phyloP scores from a whole-genome alignment of 2,113 vertebrate genomes.

The Cichladusa arquata region DNA sequence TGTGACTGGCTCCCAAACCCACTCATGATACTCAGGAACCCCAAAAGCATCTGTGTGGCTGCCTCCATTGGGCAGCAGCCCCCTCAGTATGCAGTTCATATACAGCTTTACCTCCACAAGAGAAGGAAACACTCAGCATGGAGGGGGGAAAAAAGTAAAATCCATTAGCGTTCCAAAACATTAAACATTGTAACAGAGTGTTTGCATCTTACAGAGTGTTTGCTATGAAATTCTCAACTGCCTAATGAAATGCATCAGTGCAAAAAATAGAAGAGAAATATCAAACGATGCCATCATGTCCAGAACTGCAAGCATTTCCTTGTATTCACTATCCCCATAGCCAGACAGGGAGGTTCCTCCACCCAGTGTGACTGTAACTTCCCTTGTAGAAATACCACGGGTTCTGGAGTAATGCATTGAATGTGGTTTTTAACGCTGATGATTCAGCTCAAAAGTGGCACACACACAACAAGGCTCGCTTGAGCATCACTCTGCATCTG shows the following conservation, averaged over 20 bases:
- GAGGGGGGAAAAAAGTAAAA: not conserved
- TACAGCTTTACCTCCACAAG: not conserved
- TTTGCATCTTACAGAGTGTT: constrained; percentile 26
- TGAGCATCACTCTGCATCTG: not conserved
- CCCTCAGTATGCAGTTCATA: constrained; percentile 23
- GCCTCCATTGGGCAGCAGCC: not conserved
- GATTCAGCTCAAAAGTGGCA: constrained; percentile 56
- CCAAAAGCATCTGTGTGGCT: not conserved
- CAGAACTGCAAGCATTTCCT: constrained; percentile 69
- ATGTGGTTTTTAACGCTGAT: constrained; percentile 49
- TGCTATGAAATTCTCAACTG: constrained; percentile 7
- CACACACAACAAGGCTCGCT: not conserved
- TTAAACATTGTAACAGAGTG: not conserved
- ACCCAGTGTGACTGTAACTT: constrained; percentile 57
- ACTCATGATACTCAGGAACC: not conserved
- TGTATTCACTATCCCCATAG: constrained; percentile 59
- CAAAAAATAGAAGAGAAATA: constrained; percentile 60
- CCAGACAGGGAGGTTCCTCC: constrained; percentile 67
- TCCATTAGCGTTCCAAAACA: not conserved
- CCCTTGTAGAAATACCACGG: constrained; percentile 57
- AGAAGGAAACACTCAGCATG: constrained; percentile 7
- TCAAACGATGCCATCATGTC: constrained; percentile 39
- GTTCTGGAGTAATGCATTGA: constrained; percentile 13
- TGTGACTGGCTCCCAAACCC: not conserved
- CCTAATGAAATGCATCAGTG: constrained; percentile 39